Evolutionary conservation across 2,113 vertebrate genomes (phyloP), one percentile per base, ranked within the genome.

Genomic region (Saccopteryx leptura): DNA sequence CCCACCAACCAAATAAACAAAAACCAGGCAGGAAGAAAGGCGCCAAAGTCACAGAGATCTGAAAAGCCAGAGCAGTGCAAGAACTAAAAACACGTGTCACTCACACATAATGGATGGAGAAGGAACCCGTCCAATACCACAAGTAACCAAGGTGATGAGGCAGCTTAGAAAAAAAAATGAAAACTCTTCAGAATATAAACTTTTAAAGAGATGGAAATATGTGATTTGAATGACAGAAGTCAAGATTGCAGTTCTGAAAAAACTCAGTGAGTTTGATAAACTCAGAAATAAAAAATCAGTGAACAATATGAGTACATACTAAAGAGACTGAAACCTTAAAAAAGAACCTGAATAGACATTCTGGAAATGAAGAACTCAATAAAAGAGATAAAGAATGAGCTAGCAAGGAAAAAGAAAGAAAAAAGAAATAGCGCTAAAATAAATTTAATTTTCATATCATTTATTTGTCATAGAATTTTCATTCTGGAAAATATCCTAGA

Each of bases 381-480:
- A 56, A 56, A 56, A 56, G 28, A 18, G 28, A n/a, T n/a, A 56
- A 78, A 31, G 28, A n/a, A 56, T 7, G 52, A n/a, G n/a, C 17
- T 78, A 21, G 52, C 17, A 17, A 19, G 61, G 28, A 65, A 28
- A 28, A 12, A 65, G 28, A 65, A 17, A 18, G 63, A 87, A 54
- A 11, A 79, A 81, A 78, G 83, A n/a, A 82, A 39, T 39, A 63
- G 69, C 61, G 89, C 60, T 9, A 50, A 88, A 75, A 69, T 46
- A 48, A 58, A 78, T 60, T 56, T 84, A 56, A 84, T 63, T 79
- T 72, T 87, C n/a, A 56, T 60, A 24, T 68, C 31, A 74, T 71
- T 94, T 74, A 66, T 86, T 96, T 89, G 76, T 84, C 52, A 19
- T 17, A 48, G 72, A 92, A 60, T 79, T 90, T 82, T 60, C 1